Conservation (phyloP, 2,797 vertebrate genomes). For the Danio tinwini region DNA sequence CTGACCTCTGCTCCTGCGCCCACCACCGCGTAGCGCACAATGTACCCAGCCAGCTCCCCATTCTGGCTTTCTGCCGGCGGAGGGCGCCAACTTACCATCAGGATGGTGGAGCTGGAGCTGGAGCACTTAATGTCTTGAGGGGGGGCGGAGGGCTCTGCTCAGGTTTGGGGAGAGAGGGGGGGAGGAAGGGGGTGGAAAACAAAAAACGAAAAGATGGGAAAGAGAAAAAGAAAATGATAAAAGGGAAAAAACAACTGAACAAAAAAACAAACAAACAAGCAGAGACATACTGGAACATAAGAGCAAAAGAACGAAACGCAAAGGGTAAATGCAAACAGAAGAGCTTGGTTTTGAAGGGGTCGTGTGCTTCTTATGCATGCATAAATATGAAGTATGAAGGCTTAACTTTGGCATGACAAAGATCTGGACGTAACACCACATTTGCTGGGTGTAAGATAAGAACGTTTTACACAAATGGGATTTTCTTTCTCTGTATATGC, state of each 20-base stretch:
- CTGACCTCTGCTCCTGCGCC: slow-evolving; percentile 64
- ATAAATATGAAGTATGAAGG: slow-evolving; percentile 79
- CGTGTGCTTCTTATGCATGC: slow-evolving; percentile 65
- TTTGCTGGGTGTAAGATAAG: neutral
- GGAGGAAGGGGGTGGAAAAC: slow-evolving; percentile 86
- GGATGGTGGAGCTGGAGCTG: slow-evolving; percentile 94
- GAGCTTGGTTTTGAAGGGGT: slow-evolving; percentile 49
- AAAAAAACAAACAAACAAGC: slow-evolving; percentile 64
- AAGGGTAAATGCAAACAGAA: slow-evolving; percentile 76
- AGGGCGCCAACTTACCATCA: slow-evolving; percentile 99
- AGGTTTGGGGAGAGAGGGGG: slow-evolving; percentile 72
- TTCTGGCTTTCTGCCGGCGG: slow-evolving; percentile 92
- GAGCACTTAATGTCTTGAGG: slow-evolving; percentile 97
- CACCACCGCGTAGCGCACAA: slow-evolving; percentile 89
- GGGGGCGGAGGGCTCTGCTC: slow-evolving; percentile 97
- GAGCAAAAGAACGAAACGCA: slow-evolving; percentile 66
- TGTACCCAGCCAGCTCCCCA: slow-evolving; percentile 92
- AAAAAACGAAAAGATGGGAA: slow-evolving; percentile 91
- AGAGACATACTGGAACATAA: slow-evolving; percentile 73
- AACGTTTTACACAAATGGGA: neutral
- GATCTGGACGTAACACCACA: neutral
- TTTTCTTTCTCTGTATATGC: neutral
- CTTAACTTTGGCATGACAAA: slow-evolving; percentile 1
- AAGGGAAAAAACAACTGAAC: slow-evolving; percentile 79
- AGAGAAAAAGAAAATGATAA: slow-evolving; percentile 89